A percentile compares a stretch with the other conserved stretches of the same genome.
Evolutionary conservation across 2,888 invertebrate genomes (phyloP).

Genomic region (Catotricha subobsoleta): DNA sequence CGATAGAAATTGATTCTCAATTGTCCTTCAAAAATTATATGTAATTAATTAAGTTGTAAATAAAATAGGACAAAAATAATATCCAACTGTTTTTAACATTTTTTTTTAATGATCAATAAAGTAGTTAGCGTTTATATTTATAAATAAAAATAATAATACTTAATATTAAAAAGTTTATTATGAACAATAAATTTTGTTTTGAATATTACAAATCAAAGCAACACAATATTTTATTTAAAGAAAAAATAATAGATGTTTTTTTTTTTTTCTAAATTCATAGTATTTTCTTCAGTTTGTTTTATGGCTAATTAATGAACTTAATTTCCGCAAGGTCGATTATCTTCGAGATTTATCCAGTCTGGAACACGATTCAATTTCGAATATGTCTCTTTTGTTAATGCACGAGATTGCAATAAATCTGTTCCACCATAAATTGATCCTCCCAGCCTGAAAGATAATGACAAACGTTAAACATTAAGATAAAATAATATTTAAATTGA

Average conservation of each 20-base stretch:
- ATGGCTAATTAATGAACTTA: too few relatives aligned
- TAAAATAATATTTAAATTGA: conserved; percentile 13
- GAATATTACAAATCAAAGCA: too few relatives aligned
- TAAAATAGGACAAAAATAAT: background rate
- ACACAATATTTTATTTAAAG: too few relatives aligned
- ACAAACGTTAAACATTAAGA: conserved; percentile 20
- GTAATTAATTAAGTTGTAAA: too few relatives aligned
- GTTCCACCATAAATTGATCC: conserved; percentile 63
- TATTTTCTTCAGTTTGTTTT: background rate
- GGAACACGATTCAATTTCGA: conserved; percentile 49
- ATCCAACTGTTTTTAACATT: too few relatives aligned
- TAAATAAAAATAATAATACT: too few relatives aligned
- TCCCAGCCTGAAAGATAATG: conserved; percentile 40
- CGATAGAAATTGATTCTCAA: too few relatives aligned
- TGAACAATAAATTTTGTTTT: too few relatives aligned
- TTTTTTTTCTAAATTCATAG: background rate
- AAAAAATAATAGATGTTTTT: background rate
- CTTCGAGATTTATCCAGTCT: conserved; percentile 61
- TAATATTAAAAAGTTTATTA: too few relatives aligned
- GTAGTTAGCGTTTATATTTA: too few relatives aligned
- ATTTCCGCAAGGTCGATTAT: conserved; percentile 29
- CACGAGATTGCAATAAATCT: conserved; percentile 49
- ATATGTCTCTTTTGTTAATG: conserved; percentile 58
- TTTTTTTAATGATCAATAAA: background rate
- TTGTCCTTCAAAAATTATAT: too few relatives aligned